These are phyloP conservation scores for Xiphias gladius DNA, from an alignment of 2,113 vertebrate genomes.

Conservation along the genomic window DNA sequence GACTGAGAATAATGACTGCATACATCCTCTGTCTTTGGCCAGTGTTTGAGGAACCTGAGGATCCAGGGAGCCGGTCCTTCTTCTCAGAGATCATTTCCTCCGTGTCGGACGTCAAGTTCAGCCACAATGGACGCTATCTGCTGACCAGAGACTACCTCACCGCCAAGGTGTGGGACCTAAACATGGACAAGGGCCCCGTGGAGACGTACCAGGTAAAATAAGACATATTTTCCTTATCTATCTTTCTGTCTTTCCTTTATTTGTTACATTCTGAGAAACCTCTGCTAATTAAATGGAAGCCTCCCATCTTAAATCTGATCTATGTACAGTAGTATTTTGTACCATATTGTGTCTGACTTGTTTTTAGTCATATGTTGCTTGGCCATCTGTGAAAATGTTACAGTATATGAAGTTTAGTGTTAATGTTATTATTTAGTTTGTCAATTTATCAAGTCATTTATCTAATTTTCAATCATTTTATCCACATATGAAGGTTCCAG, in stretches of 20 bases:
- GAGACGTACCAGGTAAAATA: slow-evolving; percentile 83
- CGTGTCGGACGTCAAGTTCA: slow-evolving; percentile 87
- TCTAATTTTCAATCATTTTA: too few relatives aligned
- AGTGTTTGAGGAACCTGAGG: slow-evolving; percentile 87
- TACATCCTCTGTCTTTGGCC: slow-evolving; percentile 13
- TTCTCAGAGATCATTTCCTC: slow-evolving; percentile 87
- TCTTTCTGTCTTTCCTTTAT: not conserved
- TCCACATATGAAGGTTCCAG: too few relatives aligned
- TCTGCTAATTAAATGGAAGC: not conserved
- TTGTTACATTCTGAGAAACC: not conserved
- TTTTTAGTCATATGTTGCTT: too few relatives aligned
- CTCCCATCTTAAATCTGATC: not conserved
- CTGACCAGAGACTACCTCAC: slow-evolving; percentile 87
- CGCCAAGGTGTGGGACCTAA: slow-evolving; percentile 86
- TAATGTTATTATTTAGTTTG: too few relatives aligned
- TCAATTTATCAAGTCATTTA: too few relatives aligned
- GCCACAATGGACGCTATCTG: slow-evolving; percentile 86
- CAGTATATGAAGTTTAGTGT: too few relatives aligned
- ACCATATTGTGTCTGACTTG: not conserved
- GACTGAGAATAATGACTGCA: not conserved
- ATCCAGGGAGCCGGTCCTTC: slow-evolving; percentile 85
- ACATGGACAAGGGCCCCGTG: slow-evolving; percentile 86
- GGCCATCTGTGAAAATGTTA: too few relatives aligned
- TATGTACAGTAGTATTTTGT: not conserved
- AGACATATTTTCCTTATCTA: not conserved